Evolutionary conservation across 2,888 invertebrate species (phyloP).

Genomic region (Leucania comma): DNA sequence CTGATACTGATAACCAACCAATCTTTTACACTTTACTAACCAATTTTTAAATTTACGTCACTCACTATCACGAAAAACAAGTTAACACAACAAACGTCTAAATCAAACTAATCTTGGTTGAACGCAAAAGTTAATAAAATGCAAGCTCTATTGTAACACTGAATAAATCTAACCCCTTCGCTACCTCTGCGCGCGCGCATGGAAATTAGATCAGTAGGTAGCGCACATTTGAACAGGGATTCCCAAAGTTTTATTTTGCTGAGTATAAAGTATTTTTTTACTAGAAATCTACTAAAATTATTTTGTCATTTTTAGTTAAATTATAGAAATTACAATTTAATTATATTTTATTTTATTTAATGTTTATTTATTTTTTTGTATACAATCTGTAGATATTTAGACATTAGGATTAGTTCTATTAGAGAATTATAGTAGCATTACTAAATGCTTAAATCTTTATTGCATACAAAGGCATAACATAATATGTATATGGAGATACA

Average conservation of each 20-base stretch:
- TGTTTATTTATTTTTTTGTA: too few species aligned
- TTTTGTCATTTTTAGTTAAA: background rate
- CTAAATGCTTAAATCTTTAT: too few species aligned
- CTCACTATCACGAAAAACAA: slow-evolving; percentile 66
- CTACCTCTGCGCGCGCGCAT: slow-evolving; percentile 86
- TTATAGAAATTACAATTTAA: too few species aligned
- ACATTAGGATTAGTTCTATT: too few species aligned
- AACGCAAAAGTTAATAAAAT: slow-evolving; percentile 86
- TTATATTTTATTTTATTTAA: too few species aligned
- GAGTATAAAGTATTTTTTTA: background rate
- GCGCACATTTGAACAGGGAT: slow-evolving; percentile 70
- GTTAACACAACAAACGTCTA: slow-evolving; percentile 83
- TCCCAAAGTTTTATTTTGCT: slow-evolving; percentile 75
- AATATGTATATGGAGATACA: too few species aligned
- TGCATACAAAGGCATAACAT: too few species aligned
- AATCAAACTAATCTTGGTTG: slow-evolving; percentile 86
- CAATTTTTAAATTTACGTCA: slow-evolving; percentile 24
- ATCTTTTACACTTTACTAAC: slow-evolving; percentile 3
- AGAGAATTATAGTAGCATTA: too few species aligned
- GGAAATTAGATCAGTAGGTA: slow-evolving; percentile 91
- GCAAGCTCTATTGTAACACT: slow-evolving; percentile 85
- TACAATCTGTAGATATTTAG: too few species aligned
- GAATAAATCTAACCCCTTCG: slow-evolving; percentile 88
- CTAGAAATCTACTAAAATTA: background rate
- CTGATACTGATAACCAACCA: background rate